These are phyloP conservation scores for Tiliqua scincoides DNA, from an alignment of 2,113 vertebrate species.

Conservation along the genomic window DNA sequence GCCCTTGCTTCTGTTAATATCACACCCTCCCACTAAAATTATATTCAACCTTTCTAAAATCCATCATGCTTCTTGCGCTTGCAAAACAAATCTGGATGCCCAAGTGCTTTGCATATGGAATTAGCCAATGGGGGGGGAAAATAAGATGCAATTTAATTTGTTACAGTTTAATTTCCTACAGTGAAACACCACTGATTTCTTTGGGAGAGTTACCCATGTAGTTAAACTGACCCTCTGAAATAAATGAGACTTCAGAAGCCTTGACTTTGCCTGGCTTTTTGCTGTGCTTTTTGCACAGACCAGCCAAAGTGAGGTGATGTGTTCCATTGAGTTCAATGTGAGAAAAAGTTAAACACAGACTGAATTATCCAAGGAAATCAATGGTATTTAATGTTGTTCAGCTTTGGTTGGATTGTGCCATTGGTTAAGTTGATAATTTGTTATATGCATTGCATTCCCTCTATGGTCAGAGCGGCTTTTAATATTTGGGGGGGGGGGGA, in stretches of 20 bases:
- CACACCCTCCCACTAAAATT: not conserved
- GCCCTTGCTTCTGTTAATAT: slow-evolving; percentile 23
- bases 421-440: not conserved
- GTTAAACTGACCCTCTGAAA: not conserved
- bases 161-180: no score
- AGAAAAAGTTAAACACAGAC: not conserved
- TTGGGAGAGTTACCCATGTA: not conserved
- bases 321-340: not conserved
- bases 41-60: slow-evolving; percentile 12
- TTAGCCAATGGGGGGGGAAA: not conserved
- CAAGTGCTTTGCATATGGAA: not conserved
- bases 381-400: not conserved
- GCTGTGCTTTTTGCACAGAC: not conserved
- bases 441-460: not conserved
- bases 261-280: not conserved
- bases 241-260: not conserved
- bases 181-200: not conserved
- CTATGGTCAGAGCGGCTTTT: not conserved
- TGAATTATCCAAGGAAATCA: not conserved
- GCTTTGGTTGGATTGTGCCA: no score
- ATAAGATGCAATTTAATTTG: not conserved
- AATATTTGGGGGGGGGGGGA: no score
- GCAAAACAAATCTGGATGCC: slow-evolving; percentile 2
- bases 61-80: not conserved
- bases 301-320: not conserved